These are phyloP conservation scores for Drosophila pseudotalamancana DNA, from an alignment of 2,888 invertebrate genomes.

Conservation along the genomic window DNA sequence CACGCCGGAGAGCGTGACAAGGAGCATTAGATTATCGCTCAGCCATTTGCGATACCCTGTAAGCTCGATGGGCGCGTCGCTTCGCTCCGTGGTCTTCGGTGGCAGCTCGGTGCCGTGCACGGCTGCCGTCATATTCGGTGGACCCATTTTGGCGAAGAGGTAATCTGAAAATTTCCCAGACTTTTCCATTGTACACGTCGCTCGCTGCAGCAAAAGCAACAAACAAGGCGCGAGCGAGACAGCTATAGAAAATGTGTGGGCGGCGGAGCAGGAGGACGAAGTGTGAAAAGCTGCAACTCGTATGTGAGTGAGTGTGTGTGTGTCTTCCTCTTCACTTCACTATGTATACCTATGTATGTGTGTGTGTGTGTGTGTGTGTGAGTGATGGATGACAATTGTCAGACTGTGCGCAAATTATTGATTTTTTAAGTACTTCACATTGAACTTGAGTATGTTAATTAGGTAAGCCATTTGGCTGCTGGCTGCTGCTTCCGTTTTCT, in stretches of 20 bases:
- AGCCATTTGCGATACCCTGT: constrained; percentile 89
- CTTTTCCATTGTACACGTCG: constrained; percentile 86
- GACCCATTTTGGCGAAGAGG: constrained; percentile 92
- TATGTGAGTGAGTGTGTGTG: background rate
- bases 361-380: background rate
- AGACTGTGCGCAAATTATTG: constrained; percentile 68
- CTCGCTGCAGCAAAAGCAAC: constrained; percentile 30
- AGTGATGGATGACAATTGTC: constrained; percentile 11
- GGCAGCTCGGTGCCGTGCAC: constrained; percentile 84
- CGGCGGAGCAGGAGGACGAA: background rate
- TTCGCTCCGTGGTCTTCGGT: constrained; percentile 86
- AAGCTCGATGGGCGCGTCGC: constrained; percentile 88
- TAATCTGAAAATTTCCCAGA: constrained; percentile 91
- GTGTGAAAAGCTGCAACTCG: constrained; percentile 5
- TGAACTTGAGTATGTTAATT: constrained; percentile 83
- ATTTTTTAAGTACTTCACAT: constrained; percentile 83
- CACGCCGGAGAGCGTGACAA: constrained; percentile 92
- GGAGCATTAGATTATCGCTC: constrained; percentile 90
- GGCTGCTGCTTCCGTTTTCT: background rate
- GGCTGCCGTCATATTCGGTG: constrained; percentile 85
- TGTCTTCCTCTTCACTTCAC: constrained; percentile 1
- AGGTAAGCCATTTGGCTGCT: constrained; percentile 80
- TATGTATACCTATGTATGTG: background rate
- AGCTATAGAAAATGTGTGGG: constrained; percentile 15
- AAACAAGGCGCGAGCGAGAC: constrained; percentile 24